Evolutionary conservation across 2,888 invertebrate species (phyloP).

Genomic region (Lydus trimaculatus): DNA sequence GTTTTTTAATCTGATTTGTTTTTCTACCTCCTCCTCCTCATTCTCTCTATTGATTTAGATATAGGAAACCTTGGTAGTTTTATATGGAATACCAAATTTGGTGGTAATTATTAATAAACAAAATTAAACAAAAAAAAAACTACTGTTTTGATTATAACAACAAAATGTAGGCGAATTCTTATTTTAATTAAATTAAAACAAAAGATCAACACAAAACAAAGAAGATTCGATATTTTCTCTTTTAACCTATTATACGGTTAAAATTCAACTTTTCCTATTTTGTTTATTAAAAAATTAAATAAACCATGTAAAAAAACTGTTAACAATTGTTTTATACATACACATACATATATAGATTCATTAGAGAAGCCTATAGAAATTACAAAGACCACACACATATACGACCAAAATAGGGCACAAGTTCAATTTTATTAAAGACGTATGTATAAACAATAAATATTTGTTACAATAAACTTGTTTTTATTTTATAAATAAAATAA

Average conservation of each 20-base stretch:
- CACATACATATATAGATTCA: too few species aligned
- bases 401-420: not conserved
- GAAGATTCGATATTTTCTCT: not conserved
- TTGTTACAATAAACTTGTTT: constrained; percentile 1
- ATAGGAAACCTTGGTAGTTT: not conserved
- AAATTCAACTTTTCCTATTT: not conserved
- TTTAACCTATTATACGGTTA: not conserved
- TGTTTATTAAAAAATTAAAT: not conserved
- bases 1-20: not conserved
- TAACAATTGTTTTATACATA: too few species aligned
- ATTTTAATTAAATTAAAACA: not conserved
- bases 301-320: not conserved
- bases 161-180: not conserved
- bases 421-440: not conserved
- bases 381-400: not conserved
- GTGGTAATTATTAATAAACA: not conserved
- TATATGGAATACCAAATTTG: not conserved
- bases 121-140: not conserved
- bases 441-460: constrained; percentile 1
- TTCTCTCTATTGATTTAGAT: not conserved
- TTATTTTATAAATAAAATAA: not conserved
- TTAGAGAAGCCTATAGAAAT: too few species aligned
- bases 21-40: not conserved
- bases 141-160: not conserved
- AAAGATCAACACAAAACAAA: not conserved